Percentiles rank a stretch among this genome's conserved stretches.
These are phyloP conservation scores for Phainopepla nitens DNA, from an alignment of 2,113 vertebrate genomes.

Conservation along the genomic window DNA sequence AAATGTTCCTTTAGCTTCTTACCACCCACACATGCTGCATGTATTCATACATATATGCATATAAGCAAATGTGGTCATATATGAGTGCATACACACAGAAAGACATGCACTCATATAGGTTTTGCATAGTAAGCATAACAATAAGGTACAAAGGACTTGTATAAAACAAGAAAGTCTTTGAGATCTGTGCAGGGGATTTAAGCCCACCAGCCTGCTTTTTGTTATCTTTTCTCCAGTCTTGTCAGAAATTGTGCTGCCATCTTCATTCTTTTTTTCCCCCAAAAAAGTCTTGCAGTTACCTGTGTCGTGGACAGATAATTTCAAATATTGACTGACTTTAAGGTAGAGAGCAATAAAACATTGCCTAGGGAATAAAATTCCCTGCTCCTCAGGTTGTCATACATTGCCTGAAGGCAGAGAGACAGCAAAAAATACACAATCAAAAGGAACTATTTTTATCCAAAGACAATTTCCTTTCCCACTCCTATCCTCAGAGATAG, in stretches of 20 bases:
- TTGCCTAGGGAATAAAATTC: not conserved
- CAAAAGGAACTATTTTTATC: constrained; percentile 61
- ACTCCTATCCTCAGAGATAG: constrained; percentile 19
- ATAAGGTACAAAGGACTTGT: not conserved
- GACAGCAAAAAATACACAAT: constrained; percentile 50
- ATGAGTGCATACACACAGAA: not conserved
- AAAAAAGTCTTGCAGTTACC: not conserved
- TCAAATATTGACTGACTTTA: constrained; percentile 52
- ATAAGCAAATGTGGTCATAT: constrained; percentile 1
- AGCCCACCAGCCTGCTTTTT: not conserved
- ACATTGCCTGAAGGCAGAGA: constrained; percentile 36
- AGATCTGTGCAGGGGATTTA: not conserved
- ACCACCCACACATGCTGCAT: not conserved
- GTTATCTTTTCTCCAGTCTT: not conserved
- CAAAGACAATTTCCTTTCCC: constrained; percentile 57
- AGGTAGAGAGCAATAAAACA: constrained; percentile 36
- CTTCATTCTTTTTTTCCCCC: not conserved
- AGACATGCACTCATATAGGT: not conserved
- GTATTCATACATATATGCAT: constrained; percentile 28
- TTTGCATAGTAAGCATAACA: not conserved
- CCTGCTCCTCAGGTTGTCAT: constrained; percentile 20
- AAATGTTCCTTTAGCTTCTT: constrained; percentile 41
- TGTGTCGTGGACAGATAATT: constrained; percentile 35
- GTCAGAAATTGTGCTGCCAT: not conserved
- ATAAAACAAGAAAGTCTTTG: not conserved